A percentile compares a stretch with the other conserved stretches of the same genome.
phyloP scores from a whole-genome alignment of 2,113 vertebrate species.

The Ochotona princeps region DNA sequence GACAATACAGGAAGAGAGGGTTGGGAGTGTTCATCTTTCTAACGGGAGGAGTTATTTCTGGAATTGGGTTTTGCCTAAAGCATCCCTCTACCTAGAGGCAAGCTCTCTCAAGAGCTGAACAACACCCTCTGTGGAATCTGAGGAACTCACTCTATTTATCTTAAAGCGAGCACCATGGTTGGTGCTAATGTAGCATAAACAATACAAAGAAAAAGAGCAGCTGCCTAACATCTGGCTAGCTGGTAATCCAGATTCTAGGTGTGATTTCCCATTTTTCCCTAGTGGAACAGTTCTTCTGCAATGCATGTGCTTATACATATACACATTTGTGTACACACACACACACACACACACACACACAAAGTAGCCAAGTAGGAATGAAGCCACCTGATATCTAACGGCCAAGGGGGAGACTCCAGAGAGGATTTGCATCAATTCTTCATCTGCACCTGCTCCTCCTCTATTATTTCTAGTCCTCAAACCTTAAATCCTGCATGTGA shows the following conservation, averaged over 20 bases:
- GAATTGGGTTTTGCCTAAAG: slow-evolving; percentile 60
- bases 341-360: neutral
- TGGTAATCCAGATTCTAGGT: slow-evolving; percentile 47
- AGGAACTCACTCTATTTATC: slow-evolving; percentile 45
- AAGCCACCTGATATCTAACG: neutral
- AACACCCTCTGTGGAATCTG: slow-evolving; percentile 8
- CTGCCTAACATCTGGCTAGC: slow-evolving; percentile 22
- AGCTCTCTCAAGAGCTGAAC: slow-evolving; percentile 43
- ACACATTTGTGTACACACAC: neutral
- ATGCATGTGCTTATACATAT: neutral
- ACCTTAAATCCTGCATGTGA: neutral
- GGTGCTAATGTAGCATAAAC: slow-evolving; percentile 47
- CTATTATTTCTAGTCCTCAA: neutral
- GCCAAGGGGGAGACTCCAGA: neutral
- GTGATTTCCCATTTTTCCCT: slow-evolving; percentile 49
- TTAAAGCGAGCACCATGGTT: slow-evolving; percentile 37
- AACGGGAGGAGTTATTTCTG: slow-evolving; percentile 55
- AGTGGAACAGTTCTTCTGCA: neutral
- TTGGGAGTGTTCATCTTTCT: neutral
- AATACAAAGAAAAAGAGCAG: neutral
- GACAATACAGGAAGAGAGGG: neutral
- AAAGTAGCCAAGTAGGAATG: neutral
- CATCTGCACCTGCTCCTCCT: neutral
- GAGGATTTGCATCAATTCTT: neutral
- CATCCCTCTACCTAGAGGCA: slow-evolving; percentile 31